Evolutionary conservation across 2,113 vertebrate genomes (phyloP).

Genomic region (Melanerpes formicivorus): DNA sequence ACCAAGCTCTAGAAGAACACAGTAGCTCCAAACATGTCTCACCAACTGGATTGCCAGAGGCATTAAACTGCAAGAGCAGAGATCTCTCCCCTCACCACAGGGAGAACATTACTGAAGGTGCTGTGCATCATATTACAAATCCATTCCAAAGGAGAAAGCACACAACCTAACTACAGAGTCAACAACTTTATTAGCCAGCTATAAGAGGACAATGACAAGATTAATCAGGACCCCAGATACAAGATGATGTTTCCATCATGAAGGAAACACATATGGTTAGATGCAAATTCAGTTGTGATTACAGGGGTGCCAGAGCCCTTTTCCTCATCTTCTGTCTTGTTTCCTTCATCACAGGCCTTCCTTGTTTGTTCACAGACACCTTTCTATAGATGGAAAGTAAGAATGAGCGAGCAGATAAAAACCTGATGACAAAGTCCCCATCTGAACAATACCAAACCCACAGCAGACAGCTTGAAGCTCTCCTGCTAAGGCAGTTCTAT

Average conservation of each 20-base stretch:
- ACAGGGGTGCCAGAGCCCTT: neutral
- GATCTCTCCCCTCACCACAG: neutral
- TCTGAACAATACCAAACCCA: neutral
- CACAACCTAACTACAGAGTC: neutral
- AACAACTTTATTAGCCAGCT: neutral
- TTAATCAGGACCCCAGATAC: neutral
- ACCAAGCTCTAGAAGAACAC: neutral
- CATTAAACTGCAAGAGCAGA: neutral
- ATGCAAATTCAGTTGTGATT: neutral
- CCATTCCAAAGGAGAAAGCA: neutral
- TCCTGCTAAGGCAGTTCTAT: neutral
- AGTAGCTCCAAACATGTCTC: neutral
- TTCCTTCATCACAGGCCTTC: neutral
- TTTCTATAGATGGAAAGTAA: neutral
- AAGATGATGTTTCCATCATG: neutral
- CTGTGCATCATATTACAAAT: neutral
- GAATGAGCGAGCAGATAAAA: neutral
- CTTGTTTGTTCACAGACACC: neutral
- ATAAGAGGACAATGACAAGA: neutral
- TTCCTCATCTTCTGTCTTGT: neutral
- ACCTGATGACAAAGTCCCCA: neutral
- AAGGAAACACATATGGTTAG: neutral
- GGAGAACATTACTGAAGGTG: accelerated
- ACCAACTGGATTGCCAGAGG: neutral
- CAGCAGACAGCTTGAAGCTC: neutral